These are phyloP conservation scores for Dasysyrphus albostriatus DNA, from an alignment of 2,888 invertebrate genomes.

Conservation along the genomic window DNA sequence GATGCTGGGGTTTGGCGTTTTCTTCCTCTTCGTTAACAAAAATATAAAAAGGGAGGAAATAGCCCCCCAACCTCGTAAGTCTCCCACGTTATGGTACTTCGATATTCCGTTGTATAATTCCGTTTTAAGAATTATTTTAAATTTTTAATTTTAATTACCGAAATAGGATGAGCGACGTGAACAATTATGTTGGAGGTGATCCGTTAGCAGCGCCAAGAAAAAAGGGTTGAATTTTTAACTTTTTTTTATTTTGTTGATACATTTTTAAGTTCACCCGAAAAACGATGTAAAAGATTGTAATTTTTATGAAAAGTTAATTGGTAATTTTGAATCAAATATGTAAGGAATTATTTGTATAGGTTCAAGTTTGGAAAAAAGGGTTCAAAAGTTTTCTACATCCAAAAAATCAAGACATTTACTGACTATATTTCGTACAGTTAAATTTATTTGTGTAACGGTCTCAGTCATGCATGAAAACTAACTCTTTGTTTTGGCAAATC, in stretches of 20 bases:
- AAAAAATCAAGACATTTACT: too few relatives aligned
- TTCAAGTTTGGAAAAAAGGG: too few relatives aligned
- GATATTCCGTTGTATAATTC: slow-evolving; percentile 56
- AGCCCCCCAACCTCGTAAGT: not conserved
- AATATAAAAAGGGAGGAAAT: slow-evolving; percentile 1
- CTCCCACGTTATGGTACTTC: slow-evolving; percentile 18
- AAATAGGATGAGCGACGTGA: slow-evolving; percentile 41
- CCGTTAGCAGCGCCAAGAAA: not conserved
- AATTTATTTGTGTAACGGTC: too few relatives aligned
- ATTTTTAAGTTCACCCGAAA: slow-evolving; percentile 11
- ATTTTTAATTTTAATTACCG: slow-evolving; percentile 75
- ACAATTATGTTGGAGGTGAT: slow-evolving; percentile 4
- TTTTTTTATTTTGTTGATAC: not conserved
- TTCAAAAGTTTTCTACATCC: too few relatives aligned
- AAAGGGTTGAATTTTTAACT: slow-evolving; percentile 41
- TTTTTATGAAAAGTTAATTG: slow-evolving; percentile 3
- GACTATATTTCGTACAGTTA: too few relatives aligned
- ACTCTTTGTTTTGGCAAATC: too few relatives aligned
- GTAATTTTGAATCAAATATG: slow-evolving; percentile 5
- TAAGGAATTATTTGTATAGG: not conserved
- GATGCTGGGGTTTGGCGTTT: slow-evolving; percentile 33
- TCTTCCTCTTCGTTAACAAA: slow-evolving; percentile 22
- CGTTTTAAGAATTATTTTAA: slow-evolving; percentile 70
- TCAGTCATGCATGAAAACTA: too few relatives aligned
- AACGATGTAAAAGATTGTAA: not conserved